These are phyloP conservation scores for Thecocarcelia acutangulata DNA, from an alignment of 2,888 invertebrate genomes.

Conservation along the genomic window DNA sequence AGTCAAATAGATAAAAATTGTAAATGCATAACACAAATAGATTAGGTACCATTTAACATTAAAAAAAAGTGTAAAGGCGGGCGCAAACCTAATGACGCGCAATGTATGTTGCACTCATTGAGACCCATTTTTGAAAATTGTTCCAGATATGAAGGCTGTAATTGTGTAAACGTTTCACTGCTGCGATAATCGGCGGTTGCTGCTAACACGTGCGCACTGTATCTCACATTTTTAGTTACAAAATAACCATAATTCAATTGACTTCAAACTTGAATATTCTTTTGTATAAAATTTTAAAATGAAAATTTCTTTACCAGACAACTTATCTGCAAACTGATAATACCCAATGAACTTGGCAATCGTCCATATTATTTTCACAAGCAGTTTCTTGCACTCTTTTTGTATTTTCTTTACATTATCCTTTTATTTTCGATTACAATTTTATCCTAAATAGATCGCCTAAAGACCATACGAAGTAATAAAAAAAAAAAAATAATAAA, in stretches of 20 bases:
- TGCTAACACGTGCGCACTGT: too few relatives aligned
- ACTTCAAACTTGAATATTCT: background rate
- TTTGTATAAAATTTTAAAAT: slow-evolving; percentile 7
- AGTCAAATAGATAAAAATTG: too few relatives aligned
- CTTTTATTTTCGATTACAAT: slow-evolving; percentile 20
- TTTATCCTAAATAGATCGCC: slow-evolving; percentile 25
- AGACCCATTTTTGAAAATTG: too few relatives aligned
- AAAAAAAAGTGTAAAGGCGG: too few relatives aligned
- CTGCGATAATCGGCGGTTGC: too few relatives aligned
- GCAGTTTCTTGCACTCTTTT: slow-evolving; percentile 25
- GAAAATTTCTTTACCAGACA: slow-evolving; percentile 23
- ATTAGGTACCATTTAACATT: too few relatives aligned
- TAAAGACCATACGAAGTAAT: slow-evolving; percentile 33
- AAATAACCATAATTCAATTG: too few relatives aligned
- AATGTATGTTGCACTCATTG: too few relatives aligned
- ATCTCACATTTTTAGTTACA: slow-evolving; percentile 7
- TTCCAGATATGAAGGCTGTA: too few relatives aligned
- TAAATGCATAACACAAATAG: too few relatives aligned
- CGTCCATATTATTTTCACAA: slow-evolving; percentile 48
- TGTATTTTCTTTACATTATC: background rate
- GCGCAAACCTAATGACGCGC: too few relatives aligned
- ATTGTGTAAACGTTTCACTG: too few relatives aligned
- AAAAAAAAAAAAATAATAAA: slow-evolving; percentile 11
- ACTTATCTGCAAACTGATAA: background rate
- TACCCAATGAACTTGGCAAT: slow-evolving; percentile 62